Evolutionary conservation across 2,113 vertebrate genomes (phyloP), one percentile per base, ranked within the genome.

Genomic region (Tursiops truncatus): DNA sequence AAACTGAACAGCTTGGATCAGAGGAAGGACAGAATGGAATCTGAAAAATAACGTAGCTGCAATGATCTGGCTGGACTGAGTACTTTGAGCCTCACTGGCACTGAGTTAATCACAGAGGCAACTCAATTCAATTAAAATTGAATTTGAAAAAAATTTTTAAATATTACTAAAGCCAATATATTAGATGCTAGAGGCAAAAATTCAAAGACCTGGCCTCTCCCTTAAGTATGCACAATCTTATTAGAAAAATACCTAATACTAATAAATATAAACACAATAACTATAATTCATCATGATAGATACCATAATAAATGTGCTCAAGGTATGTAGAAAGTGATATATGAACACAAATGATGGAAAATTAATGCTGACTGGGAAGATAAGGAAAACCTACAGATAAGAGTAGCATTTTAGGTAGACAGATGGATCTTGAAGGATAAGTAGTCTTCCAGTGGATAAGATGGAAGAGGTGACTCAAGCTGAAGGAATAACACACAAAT

Each of bases 161-260:
- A 38, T 63, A 63, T 47, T 65, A 89, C n/a, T 84, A n/a, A 77
- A 71, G 50, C 62, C 17, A 91, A 79, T n/a, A 21, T 38, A 62
- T 63, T 38, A 53, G 33, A 79, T 71, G 41, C 53, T 25, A 53
- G 38, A 91, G 20, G 53, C 44, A 80, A 95, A 26, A 33, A 63
- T 71, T 62, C 56, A 94, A 89, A 65, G 41, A 74, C 58, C 77
- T 23, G 18, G 44, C 53, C n/a, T 94, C 33, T 89, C 44, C 81
- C 81, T 58, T 91, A 38, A 71, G 53, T 63, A 70, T 28, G 6
- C 23, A 31, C 41, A 26, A 33, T 85, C 41, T 23, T 70, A 28
- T 41, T 70, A 44, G 11, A 60, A 76, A 89, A 91, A 85, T 38
- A 70, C 77, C 17, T 53, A 89, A 21, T 17, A 31, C 60, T 62